Conservation (phyloP, 2,797 vertebrate genomes). For the Anisognathus igniventris region DNA sequence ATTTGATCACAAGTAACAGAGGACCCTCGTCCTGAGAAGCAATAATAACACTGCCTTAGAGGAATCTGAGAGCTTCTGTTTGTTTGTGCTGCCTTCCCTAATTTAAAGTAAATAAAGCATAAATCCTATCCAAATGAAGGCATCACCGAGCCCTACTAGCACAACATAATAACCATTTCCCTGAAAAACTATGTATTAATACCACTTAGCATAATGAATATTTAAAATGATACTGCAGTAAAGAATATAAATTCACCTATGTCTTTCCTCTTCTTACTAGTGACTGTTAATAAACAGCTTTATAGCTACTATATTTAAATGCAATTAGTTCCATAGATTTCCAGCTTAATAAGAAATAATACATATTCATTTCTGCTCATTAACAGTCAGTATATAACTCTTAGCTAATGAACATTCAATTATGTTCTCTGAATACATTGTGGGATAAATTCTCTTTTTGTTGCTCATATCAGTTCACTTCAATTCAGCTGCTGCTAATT, state of each 20-base stretch:
- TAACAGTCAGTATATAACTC: slow-evolving; percentile 65
- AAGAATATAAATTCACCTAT: slow-evolving; percentile 46
- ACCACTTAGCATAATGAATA: slow-evolving; percentile 39
- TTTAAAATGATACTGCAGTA: background rate
- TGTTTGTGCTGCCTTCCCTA: background rate
- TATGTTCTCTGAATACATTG: slow-evolving; percentile 50
- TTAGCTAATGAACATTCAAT: slow-evolving; percentile 65
- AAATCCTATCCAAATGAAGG: slow-evolving; percentile 6
- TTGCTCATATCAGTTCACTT: slow-evolving; percentile 51
- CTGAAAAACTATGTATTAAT: slow-evolving; percentile 1
- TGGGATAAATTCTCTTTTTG: slow-evolving; percentile 56
- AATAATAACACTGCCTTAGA: background rate
- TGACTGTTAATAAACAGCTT: slow-evolving; percentile 31
- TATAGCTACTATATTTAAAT: slow-evolving; percentile 56
- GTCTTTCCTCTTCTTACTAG: background rate
- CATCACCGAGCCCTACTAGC: background rate
- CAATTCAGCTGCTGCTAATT: slow-evolving; percentile 63
- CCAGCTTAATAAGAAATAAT: slow-evolving; percentile 62
- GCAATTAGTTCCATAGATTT: slow-evolving; percentile 57
- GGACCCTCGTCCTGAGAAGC: background rate
- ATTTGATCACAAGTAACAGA: background rate
- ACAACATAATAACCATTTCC: background rate
- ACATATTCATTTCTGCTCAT: slow-evolving; percentile 68
- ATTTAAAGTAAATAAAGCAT: slow-evolving; percentile 13
- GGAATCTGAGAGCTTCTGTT: background rate